Percentiles rank a stretch among this genome's conserved stretches.
These are phyloP conservation scores for Dryoscopus gambensis DNA, from an alignment of 2,113 vertebrate genomes.

Conservation along the genomic window DNA sequence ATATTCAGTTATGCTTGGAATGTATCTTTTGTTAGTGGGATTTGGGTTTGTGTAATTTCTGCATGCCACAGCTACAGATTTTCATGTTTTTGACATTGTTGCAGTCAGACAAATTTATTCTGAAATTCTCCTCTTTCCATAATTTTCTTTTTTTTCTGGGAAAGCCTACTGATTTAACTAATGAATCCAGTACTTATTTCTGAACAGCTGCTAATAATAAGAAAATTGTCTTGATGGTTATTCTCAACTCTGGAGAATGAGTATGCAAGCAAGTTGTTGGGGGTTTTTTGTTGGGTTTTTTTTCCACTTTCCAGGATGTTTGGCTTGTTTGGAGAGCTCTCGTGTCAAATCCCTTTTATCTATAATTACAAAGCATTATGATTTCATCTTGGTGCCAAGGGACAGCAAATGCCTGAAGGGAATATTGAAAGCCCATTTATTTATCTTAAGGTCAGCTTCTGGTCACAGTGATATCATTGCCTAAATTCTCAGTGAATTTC, in stretches of 20 bases:
- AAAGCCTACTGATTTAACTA: constrained; percentile 31
- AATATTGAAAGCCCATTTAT: constrained; percentile 10
- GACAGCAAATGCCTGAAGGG: neutral
- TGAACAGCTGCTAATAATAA: constrained; percentile 53
- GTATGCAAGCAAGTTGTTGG: neutral
- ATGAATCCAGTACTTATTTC: constrained; percentile 41
- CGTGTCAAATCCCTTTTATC: constrained; percentile 24
- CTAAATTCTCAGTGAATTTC: neutral
- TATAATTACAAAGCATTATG: constrained; percentile 42
- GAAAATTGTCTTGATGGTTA: constrained; percentile 43
- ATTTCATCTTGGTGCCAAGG: constrained; percentile 49
- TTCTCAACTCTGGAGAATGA: neutral
- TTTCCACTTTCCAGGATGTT: constrained; percentile 31
- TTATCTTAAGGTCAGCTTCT: neutral
- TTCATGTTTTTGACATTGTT: neutral
- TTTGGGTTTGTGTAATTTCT: neutral
- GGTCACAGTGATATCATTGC: constrained; percentile 22
- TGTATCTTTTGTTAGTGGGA: neutral
- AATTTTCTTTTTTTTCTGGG: neutral
- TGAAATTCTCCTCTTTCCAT: neutral
- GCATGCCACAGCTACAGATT: neutral
- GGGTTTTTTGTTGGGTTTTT: neutral
- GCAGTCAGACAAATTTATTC: neutral
- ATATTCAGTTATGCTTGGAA: neutral
- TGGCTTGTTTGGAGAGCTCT: constrained; percentile 47